Evolutionary conservation across 2,888 invertebrate genomes (phyloP).

Genomic region (Rhamnusium bicolor): DNA sequence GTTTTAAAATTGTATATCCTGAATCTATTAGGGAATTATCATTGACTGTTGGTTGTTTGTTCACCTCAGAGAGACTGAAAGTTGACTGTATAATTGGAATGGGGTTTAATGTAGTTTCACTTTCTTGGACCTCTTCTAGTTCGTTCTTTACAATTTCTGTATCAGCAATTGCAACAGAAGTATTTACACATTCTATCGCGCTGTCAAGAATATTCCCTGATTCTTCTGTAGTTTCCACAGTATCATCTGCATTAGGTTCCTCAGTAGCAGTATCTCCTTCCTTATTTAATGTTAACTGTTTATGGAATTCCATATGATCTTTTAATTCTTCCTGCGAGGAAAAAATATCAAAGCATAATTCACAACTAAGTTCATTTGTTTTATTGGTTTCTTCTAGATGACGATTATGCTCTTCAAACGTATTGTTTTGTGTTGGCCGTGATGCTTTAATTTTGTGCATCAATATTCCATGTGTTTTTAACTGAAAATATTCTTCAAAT

Average conservation of each 20-base stretch:
- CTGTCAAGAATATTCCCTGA: not conserved
- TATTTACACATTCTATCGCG: not conserved
- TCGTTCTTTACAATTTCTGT: not conserved
- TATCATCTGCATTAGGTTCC: not conserved
- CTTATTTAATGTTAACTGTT: conserved; percentile 29
- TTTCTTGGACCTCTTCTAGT: not conserved
- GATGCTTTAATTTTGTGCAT: conserved; percentile 14
- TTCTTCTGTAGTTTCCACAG: not conserved
- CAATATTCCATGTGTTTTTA: conserved; percentile 36
- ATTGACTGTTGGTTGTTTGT: no score
- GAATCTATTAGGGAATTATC: not conserved
- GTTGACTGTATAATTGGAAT: conserved; percentile 10
- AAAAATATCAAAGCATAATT: conserved; percentile 54
- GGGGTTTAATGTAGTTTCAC: not conserved
- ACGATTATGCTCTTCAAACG: not conserved
- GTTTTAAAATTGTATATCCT: conserved; percentile 9
- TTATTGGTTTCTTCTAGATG: not conserved
- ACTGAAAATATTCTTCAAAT: conserved; percentile 34
- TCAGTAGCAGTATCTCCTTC: not conserved
- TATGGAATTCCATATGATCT: conserved; percentile 54
- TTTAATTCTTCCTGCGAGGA: conserved; percentile 43
- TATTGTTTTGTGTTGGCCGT: not conserved
- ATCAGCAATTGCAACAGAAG: not conserved
- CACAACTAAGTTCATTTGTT: conserved; percentile 42
- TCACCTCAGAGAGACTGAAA: conserved; percentile 9